Conservation (phyloP, 2,888 invertebrate species). For the Diarsia brunnea region DNA sequence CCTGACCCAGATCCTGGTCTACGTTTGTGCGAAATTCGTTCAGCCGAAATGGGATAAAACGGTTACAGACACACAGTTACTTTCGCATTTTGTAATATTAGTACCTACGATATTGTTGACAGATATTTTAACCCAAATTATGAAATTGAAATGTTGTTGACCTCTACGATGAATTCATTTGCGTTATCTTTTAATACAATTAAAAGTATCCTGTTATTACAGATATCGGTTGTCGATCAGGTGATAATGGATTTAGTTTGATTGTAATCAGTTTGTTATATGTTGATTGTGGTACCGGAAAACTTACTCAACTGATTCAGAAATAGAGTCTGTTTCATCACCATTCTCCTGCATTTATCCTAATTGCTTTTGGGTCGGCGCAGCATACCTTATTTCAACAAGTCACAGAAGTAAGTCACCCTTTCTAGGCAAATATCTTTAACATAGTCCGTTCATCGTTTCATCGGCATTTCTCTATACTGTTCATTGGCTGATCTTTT, state of each 20-base stretch:
- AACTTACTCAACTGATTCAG: not conserved
- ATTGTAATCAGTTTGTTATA: constrained; percentile 24
- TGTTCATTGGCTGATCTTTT: not conserved
- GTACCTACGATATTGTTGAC: not conserved
- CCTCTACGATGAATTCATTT: not conserved
- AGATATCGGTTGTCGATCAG: constrained; percentile 10
- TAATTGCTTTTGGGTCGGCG: not conserved
- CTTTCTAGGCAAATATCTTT: not conserved
- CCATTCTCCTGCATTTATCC: not conserved
- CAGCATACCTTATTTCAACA: not conserved
- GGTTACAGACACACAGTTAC: not conserved
- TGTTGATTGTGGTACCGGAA: constrained; percentile 15
- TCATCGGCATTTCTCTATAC: not conserved
- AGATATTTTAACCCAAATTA: not conserved
- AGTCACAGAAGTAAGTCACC: not conserved
- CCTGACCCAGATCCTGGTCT: not conserved
- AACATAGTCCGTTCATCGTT: not conserved
- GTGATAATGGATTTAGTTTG: constrained; percentile 21
- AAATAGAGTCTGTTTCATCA: not conserved
- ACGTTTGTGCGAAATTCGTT: no score
- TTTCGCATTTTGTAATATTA: not conserved
- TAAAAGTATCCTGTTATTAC: constrained; percentile 33
- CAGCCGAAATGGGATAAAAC: not conserved
- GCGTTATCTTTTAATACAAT: constrained; percentile 34
- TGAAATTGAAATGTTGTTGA: constrained; percentile 22